phyloP scores from a whole-genome alignment of 2,113 vertebrate genomes.

The Rhodinocichla rosea region DNA sequence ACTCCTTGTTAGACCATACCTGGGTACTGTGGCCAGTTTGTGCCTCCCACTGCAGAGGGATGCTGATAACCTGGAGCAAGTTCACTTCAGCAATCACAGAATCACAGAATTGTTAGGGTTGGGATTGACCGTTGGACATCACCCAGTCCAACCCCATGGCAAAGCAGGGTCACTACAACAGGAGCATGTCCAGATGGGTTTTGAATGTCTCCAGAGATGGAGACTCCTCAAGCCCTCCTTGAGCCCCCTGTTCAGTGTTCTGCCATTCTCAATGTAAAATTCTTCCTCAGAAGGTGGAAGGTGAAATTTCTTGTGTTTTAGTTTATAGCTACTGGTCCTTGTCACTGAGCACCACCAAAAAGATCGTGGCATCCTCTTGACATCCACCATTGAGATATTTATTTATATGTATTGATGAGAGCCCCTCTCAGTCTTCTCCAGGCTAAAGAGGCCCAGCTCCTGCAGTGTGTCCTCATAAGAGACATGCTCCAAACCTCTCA shows the following conservation, averaged over 20 bases:
- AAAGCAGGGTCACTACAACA: neutral
- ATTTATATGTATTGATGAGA: neutral
- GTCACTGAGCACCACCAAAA: neutral
- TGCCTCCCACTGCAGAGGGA: neutral
- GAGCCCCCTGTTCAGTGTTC: neutral
- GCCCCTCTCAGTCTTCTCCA: neutral
- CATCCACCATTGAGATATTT: neutral
- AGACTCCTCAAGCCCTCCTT: accelerated
- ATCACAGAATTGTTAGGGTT: neutral
- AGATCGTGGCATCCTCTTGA: neutral
- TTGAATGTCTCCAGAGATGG: neutral
- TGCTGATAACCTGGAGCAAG: neutral
- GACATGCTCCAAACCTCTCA: neutral
- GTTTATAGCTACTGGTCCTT: neutral
- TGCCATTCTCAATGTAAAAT: neutral
- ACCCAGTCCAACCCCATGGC: neutral
- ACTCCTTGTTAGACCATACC: neutral
- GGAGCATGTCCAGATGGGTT: neutral
- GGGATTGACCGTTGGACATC: neutral
- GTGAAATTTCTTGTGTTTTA: neutral
- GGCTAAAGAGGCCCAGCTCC: neutral
- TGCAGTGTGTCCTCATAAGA: neutral
- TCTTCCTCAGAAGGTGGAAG: neutral
- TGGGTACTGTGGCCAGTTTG: neutral
- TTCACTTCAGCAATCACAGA: neutral